These are phyloP conservation scores for Aphodius granarius DNA, from an alignment of 2,888 invertebrate species.

Conservation along the genomic window DNA sequence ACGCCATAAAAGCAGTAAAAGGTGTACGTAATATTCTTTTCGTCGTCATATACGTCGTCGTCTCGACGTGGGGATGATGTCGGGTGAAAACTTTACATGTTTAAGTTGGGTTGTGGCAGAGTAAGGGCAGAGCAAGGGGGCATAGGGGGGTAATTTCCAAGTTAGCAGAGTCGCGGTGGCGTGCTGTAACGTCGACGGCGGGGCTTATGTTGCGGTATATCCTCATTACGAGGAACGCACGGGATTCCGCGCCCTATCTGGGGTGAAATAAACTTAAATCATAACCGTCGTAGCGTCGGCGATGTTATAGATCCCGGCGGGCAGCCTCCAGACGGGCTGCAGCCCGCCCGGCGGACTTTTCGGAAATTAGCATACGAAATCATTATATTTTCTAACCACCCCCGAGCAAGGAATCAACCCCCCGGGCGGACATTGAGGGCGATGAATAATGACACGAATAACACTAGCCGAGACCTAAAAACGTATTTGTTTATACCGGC, in stretches of 20 bases:
- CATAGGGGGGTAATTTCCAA: constrained; percentile 2
- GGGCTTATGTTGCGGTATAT: constrained; percentile 33
- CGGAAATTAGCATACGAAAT: constrained; percentile 31
- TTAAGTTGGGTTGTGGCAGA: not conserved
- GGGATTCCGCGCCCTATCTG: constrained; percentile 24
- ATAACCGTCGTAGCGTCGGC: constrained; percentile 19
- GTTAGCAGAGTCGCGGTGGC: not conserved
- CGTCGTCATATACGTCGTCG: not conserved
- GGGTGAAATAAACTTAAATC: constrained; percentile 33
- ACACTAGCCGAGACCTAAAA: not conserved
- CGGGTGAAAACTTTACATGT: constrained; percentile 7
- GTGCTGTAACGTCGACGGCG: constrained; percentile 1
- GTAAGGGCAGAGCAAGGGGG: not conserved
- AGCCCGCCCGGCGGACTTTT: constrained; percentile 17
- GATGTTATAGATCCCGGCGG: constrained; percentile 18
- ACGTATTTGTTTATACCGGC: not conserved
- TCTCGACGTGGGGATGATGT: not conserved
- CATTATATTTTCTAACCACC: constrained; percentile 26
- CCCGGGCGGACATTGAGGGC: not conserved
- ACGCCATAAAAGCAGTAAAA: not conserved
- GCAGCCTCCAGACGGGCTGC: not conserved
- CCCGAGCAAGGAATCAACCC: too few relatives aligned
- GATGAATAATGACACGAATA: constrained; percentile 8
- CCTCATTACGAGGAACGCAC: constrained; percentile 32
- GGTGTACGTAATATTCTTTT: not conserved